Evolutionary conservation across 2,797 vertebrate species (phyloP).

Genomic region (Gallirallus australis): DNA sequence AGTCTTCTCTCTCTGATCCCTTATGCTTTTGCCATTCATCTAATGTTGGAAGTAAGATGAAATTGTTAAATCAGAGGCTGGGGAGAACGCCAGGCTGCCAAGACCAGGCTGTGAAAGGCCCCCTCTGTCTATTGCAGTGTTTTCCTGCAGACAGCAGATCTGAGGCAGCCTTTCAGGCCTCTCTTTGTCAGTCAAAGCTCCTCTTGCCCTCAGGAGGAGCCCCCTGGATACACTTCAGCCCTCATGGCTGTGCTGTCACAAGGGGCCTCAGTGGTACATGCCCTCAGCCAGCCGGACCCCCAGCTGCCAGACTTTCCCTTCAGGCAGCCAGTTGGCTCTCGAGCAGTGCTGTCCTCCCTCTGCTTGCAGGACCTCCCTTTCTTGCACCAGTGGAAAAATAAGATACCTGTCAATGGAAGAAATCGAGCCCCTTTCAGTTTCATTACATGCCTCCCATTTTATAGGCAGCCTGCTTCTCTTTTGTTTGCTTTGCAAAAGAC

Average conservation of each 20-base stretch:
- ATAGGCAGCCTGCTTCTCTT: background rate
- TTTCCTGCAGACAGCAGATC: constrained; percentile 20
- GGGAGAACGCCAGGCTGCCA: constrained; percentile 29
- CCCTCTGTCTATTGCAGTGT: constrained; percentile 13
- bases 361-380: background rate
- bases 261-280: background rate
- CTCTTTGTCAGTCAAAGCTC: constrained; percentile 30
- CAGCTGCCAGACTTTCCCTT: background rate
- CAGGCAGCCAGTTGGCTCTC: background rate
- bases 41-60: background rate
- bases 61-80: constrained; percentile 51
- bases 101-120: constrained; percentile 37
- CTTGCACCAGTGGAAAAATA: constrained; percentile 8
- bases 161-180: constrained; percentile 28
- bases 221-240: background rate
- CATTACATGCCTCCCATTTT: background rate
- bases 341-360: background rate
- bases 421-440: background rate
- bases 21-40: constrained; percentile 23
- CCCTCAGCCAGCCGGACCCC: background rate
- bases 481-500: background rate
- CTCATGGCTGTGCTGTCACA: accelerated
- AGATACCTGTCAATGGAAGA: constrained; percentile 25
- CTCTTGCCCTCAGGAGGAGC: background rate
- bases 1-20: background rate